A percentile compares a stretch with the other conserved stretches of the same genome.
Conservation (phyloP, 2,113 vertebrate genomes). For the Phaethon lepturus region DNA sequence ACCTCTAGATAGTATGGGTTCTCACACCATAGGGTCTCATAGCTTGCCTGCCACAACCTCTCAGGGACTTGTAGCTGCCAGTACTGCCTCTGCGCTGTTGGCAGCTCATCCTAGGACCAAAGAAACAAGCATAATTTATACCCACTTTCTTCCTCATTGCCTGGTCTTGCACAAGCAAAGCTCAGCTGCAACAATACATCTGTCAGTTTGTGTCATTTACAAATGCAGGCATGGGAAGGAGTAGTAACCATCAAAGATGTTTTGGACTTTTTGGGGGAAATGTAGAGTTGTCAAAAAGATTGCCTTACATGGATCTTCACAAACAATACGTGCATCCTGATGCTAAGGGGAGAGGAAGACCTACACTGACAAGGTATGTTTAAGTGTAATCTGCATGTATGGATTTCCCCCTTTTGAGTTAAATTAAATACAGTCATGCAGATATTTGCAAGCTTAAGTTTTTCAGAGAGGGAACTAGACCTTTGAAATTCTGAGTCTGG, state of each 20-base stretch:
- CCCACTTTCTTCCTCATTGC: not conserved
- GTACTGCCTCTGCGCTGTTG: not conserved
- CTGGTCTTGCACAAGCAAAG: not conserved
- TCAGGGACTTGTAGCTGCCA: conserved; percentile 15
- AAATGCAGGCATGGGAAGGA: not conserved
- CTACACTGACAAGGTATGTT: conserved; percentile 42
- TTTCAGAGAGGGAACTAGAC: not conserved
- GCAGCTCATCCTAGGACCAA: conserved; percentile 45
- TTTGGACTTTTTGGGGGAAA: not conserved
- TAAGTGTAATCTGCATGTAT: not conserved
- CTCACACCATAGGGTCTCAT: not conserved
- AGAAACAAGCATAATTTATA: not conserved
- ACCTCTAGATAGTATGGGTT: not conserved
- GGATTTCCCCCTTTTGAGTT: not conserved
- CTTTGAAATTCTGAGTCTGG: not conserved
- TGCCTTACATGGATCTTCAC: not conserved
- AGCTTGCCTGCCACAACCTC: not conserved
- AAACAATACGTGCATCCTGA: not conserved
- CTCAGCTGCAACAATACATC: not conserved
- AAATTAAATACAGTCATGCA: not conserved
- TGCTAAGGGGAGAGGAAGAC: conserved; percentile 25
- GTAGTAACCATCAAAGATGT: not conserved
- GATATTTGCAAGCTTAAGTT: not conserved
- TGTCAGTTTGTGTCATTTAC: not conserved
- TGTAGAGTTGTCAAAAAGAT: not conserved